Conservation (phyloP, 2,888 invertebrate genomes). For the Pimpla rufipes region DNA sequence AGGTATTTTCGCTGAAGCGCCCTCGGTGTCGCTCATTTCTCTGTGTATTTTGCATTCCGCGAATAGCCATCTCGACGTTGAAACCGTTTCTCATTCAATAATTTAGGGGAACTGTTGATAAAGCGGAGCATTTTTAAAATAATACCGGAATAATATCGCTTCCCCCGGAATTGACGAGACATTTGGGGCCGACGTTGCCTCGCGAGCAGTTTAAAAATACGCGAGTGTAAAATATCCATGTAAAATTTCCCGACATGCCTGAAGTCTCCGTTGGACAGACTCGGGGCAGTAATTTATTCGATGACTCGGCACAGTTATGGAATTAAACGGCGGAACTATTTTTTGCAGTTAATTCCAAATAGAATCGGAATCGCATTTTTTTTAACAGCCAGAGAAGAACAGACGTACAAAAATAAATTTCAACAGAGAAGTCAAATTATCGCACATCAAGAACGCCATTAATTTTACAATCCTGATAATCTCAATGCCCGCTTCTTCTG, state of each 20-base stretch:
- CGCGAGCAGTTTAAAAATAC: background rate
- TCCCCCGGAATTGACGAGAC: background rate
- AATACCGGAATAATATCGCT: background rate
- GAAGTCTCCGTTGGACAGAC: background rate
- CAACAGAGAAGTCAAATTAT: too few species aligned
- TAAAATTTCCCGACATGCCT: background rate
- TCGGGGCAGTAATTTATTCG: background rate
- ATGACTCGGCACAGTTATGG: background rate
- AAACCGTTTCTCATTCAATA: constrained; percentile 5
- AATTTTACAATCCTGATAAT: background rate
- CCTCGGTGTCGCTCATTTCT: background rate
- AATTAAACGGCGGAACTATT: background rate
- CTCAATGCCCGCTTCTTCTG: background rate
- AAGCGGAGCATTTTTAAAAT: background rate
- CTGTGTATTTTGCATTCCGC: background rate
- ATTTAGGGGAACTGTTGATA: background rate
- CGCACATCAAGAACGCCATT: too few species aligned
- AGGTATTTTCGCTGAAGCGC: background rate
- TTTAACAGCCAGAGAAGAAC: too few species aligned
- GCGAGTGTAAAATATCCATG: too few species aligned
- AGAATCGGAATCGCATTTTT: too few species aligned
- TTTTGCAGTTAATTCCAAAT: too few species aligned
- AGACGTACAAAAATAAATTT: too few species aligned
- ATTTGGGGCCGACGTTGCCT: background rate
- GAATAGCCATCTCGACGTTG: constrained; percentile 1